phyloP scores from a whole-genome alignment of 2,113 vertebrate genomes.

The Myiopsitta monachus region DNA sequence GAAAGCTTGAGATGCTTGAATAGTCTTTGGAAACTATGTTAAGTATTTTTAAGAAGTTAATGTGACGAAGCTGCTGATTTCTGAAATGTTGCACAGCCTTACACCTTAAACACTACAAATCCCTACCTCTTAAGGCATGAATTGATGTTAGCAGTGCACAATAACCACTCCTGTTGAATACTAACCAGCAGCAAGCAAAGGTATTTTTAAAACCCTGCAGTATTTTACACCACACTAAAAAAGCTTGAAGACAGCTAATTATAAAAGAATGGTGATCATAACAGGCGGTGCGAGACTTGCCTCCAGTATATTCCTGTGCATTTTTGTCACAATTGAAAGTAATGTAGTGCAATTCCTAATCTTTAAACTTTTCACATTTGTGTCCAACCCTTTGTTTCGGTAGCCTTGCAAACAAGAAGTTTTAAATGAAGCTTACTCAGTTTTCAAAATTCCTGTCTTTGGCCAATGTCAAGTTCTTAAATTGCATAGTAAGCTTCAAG shows the following conservation, averaged over 20 bases:
- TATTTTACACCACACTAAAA: background rate
- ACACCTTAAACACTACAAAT: background rate
- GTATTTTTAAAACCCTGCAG: background rate
- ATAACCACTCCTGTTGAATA: background rate
- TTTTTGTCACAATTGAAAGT: background rate
- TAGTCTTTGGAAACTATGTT: conserved; percentile 39
- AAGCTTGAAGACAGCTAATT: background rate
- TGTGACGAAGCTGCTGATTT: conserved; percentile 37
- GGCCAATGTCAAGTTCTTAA: background rate
- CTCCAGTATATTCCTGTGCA: background rate
- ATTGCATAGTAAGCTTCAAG: background rate
- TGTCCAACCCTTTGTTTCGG: background rate
- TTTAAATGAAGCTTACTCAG: background rate
- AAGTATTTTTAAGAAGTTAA: conserved; percentile 47
- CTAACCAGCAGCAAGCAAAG: background rate
- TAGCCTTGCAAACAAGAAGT: background rate
- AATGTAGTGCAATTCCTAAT: background rate
- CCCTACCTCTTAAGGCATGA: background rate
- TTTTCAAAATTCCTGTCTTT: background rate
- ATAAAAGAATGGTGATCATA: background rate
- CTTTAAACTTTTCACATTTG: background rate
- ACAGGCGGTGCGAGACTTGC: background rate
- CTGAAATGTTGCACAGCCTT: background rate
- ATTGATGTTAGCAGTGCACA: background rate
- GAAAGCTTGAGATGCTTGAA: conserved; percentile 14